Conservation (phyloP, 2,797 vertebrate genomes). For the Psittacula echo region DNA sequence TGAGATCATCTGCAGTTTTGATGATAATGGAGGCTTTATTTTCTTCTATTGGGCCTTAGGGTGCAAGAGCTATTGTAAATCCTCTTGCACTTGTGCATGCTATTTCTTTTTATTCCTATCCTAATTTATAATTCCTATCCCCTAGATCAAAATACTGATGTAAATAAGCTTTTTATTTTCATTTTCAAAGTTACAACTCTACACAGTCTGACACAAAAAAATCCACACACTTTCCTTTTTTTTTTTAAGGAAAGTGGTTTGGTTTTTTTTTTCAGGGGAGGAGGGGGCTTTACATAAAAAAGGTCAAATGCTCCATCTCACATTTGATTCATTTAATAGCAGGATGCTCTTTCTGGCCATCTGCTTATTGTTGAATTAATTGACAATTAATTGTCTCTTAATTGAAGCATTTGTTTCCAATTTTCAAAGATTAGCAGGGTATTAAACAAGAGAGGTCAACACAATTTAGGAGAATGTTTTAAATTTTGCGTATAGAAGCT, state of each 20-base stretch:
- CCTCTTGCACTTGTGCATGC: conserved; percentile 9
- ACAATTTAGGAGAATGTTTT: conserved; percentile 59
- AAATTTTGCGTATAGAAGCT: conserved; percentile 61
- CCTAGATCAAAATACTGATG: conserved; percentile 54
- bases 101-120: conserved; percentile 21
- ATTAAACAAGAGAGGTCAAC: conserved; percentile 71
- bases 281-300: neutral
- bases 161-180: conserved; percentile 71
- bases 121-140: conserved; percentile 39
- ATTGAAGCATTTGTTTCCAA: conserved; percentile 70
- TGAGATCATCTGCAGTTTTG: conserved; percentile 71
- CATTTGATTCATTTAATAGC: conserved; percentile 65
- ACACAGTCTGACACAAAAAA: neutral
- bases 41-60: conserved; percentile 61
- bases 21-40: conserved; percentile 61
- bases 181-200: conserved; percentile 56
- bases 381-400: conserved; percentile 73
- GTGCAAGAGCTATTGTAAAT: conserved; percentile 61
- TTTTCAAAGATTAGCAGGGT: conserved; percentile 68
- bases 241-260: neutral
- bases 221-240: neutral
- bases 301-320: conserved; percentile 50
- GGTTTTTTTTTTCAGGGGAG: neutral
- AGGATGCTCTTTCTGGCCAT: conserved; percentile 69
- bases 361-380: conserved; percentile 76